These are phyloP conservation scores for Protaetia brevitarsis DNA, from an alignment of 1,140 invertebrate genomes.

Conservation along the genomic window DNA sequence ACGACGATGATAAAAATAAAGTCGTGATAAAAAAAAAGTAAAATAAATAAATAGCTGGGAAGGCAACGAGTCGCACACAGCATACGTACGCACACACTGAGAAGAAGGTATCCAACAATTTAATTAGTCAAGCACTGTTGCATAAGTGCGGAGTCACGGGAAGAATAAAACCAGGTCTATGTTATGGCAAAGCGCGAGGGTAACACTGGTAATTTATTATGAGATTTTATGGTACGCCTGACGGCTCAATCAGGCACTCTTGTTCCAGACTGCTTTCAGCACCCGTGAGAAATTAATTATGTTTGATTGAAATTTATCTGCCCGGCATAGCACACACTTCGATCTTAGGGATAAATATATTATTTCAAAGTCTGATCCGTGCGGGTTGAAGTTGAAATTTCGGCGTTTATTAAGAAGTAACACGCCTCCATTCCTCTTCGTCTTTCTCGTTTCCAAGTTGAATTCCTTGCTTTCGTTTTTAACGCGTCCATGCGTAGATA, in stretches of 20 bases:
- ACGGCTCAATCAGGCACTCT: constrained; percentile 44
- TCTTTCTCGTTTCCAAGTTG: not conserved
- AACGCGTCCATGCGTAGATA: not conserved
- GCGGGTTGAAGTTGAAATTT: not conserved
- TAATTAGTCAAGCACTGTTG: constrained; percentile 23
- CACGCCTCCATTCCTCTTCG: not conserved
- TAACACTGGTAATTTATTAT: constrained; percentile 44
- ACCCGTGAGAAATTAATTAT: constrained; percentile 46
- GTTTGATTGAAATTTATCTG: constrained; percentile 45
- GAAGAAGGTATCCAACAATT: constrained; percentile 20
- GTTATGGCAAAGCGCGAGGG: constrained; percentile 29
- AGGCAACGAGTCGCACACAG: too few species aligned
- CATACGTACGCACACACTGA: not conserved
- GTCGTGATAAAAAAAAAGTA: not conserved
- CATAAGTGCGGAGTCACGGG: constrained; percentile 22
- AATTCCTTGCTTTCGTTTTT: not conserved
- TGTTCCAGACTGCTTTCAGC: constrained; percentile 41
- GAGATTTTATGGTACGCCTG: constrained; percentile 37
- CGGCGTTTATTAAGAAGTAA: constrained; percentile 5
- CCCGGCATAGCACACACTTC: constrained; percentile 12
- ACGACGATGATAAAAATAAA: constrained; percentile 7
- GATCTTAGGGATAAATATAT: constrained; percentile 1
- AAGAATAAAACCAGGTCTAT: constrained; percentile 17
- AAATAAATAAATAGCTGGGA: not conserved
- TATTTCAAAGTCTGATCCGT: constrained; percentile 10